Base-by-base conservation (phyloP, 2,113 vertebrate genomes). In the Pipa parva region DNA sequence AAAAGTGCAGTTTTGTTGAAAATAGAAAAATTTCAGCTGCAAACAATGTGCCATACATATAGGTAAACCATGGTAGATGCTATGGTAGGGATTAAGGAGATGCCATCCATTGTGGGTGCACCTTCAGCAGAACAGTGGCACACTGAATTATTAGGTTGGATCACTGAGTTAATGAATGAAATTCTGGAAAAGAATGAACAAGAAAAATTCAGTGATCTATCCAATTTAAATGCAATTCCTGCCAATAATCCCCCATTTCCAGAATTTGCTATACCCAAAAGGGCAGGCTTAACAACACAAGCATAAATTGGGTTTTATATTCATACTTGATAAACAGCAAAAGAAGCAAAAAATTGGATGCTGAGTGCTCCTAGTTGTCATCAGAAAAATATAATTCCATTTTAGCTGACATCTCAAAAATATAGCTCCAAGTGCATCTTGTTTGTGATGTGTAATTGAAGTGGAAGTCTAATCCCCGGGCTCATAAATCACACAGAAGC, bases 311-410 rank as follows among this genome's bases (percentile, higher is more conserved):
- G 57, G 60, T 69, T 69, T 69, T 69, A 69, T 60, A 69, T 69
- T 69, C 65, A 69, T 57, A 69, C 65, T 69, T 69, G 57, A 69
- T 69, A 69, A 69, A 69, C 48, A 69, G 65, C 65, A 60, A 52
- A 22, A 69, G 65, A 69, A 69, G 65, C 65, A 69, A 29, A 42
- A 69, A 69, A 60, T 69, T 31, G 56, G 65, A 69, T 69, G 65
- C 65, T n/a, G 56, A 69, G 57, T 60, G 65, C 65, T 69, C 52
- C 56, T 60, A 57, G 65, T 60, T 69, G 65, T 69, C 65, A 69
- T 69, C 65, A 69, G 57, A 69, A 69, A 67, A 69, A 69, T 69
- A 69, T 69, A 69, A 69, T 69, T 69, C 65, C 65, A 69, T 69
- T 69, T 69, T 69, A 69, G 65, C 65, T 69, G 65, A 69, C 65